These are phyloP conservation scores for Lapara coniferarum DNA, from an alignment of 2,888 invertebrate genomes.

Conservation along the genomic window DNA sequence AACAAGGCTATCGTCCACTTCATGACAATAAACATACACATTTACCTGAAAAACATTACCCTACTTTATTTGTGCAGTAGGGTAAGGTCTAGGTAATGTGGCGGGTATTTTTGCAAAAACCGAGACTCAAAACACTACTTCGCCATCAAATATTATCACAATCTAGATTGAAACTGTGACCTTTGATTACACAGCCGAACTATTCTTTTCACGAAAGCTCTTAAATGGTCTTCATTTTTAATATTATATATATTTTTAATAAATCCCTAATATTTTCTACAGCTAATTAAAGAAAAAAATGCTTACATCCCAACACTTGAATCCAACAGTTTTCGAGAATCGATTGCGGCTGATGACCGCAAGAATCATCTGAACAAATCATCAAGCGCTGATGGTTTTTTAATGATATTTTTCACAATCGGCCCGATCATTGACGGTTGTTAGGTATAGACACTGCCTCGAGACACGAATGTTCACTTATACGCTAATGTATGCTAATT, in stretches of 20 bases:
- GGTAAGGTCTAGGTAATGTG: no score
- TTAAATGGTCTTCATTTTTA: no score
- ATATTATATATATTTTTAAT: background rate
- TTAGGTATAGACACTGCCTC: constrained; percentile 67
- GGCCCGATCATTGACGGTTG: constrained; percentile 81
- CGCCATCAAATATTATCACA: no score
- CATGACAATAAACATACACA: no score
- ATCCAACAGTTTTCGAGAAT: constrained; percentile 48
- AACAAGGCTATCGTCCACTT: no score
- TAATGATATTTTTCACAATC: constrained; percentile 85
- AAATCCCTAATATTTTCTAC: background rate
- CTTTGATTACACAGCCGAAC: no score
- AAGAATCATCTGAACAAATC: constrained; percentile 76
- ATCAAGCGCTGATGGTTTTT: constrained; percentile 83
- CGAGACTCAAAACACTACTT: no score
- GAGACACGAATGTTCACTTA: constrained; percentile 23
- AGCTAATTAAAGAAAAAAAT: constrained; percentile 12
- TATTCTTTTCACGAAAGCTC: no score
- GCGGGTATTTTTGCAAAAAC: no score
- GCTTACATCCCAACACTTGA: constrained; percentile 9
- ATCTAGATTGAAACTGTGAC: no score
- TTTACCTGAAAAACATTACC: no score
- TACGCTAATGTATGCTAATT: constrained; percentile 22
- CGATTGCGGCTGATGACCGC: constrained; percentile 80
- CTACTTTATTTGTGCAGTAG: no score